phyloP scores from a whole-genome alignment of 1,140 invertebrate species.

The Metopolophium dirhodum region DNA sequence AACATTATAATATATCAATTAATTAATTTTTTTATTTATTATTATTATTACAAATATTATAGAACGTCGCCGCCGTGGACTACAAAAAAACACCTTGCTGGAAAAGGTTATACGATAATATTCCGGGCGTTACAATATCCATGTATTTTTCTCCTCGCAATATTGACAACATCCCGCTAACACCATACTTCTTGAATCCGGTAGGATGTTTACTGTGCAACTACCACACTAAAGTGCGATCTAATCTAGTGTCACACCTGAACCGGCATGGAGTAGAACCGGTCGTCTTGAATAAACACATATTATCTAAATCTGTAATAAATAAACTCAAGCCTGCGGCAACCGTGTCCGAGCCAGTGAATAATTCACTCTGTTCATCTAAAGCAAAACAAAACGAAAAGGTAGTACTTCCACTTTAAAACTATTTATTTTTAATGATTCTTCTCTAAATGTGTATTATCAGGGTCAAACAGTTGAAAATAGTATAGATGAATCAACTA shows the following conservation, averaged over 20 bases:
- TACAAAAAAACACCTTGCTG: too few species aligned
- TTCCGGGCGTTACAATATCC: too few species aligned
- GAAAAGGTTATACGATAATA: neutral
- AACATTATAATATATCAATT: too few species aligned
- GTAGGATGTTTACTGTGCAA: conserved; percentile 52
- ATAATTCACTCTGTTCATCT: conserved; percentile 75
- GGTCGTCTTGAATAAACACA: conserved; percentile 65
- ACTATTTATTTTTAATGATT: neutral
- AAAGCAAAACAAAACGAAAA: conserved; percentile 2
- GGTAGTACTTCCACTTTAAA: neutral
- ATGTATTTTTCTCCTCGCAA: conserved; percentile 17
- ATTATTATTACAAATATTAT: neutral
- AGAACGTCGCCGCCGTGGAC: neutral
- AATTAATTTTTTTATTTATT: neutral
- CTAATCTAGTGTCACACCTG: conserved; percentile 77
- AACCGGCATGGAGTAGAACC: conserved; percentile 71
- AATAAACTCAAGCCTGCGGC: too few species aligned
- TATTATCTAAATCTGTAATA: conserved; percentile 74
- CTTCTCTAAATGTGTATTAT: neutral
- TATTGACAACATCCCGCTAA: conserved; percentile 1
- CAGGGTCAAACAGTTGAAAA: neutral
- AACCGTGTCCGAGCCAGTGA: conserved; percentile 77
- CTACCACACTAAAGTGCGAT: conserved; percentile 65
- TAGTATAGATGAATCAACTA: neutral
- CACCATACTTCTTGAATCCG: conserved; percentile 33